Evolutionary conservation across 1,140 invertebrate species (phyloP).

Genomic region (Branchinecta lindahli): DNA sequence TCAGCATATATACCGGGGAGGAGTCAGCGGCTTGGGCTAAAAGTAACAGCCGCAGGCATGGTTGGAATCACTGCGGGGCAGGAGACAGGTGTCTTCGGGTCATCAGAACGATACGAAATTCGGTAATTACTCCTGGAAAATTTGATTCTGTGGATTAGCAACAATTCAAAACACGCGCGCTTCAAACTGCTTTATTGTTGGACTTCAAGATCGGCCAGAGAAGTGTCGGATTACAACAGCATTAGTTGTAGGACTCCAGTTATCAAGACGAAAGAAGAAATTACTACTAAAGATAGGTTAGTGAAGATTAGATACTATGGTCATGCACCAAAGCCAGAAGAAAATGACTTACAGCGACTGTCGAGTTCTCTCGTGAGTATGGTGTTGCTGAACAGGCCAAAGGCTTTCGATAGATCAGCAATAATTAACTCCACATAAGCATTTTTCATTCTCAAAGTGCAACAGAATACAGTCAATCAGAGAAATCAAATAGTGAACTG

Average conservation of each 20-base stretch:
- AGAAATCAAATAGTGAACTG: too few species aligned
- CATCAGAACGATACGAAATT: background rate
- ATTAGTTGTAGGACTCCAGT: background rate
- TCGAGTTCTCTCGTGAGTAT: too few species aligned
- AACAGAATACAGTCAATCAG: too few species aligned
- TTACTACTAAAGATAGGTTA: too few species aligned
- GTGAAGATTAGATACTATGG: too few species aligned
- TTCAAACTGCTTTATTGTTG: background rate
- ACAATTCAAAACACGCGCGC: background rate
- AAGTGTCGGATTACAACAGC: background rate
- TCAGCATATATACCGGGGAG: background rate
- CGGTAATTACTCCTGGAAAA: background rate
- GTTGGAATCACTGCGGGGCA: background rate
- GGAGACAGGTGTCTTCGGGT: background rate
- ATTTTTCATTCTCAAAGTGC: too few species aligned
- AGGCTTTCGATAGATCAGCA: too few species aligned
- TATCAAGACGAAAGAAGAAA: background rate
- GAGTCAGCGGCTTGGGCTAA: background rate
- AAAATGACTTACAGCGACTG: too few species aligned
- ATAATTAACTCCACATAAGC: too few species aligned
- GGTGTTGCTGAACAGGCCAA: too few species aligned
- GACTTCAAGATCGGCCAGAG: background rate
- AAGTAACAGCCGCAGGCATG: slow-evolving; percentile 2
- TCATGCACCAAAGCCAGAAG: too few species aligned
- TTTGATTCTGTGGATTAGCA: background rate